Evolutionary conservation across 2,113 vertebrate species (phyloP), one percentile per base, ranked within the genome.

Genomic region (Psilopsiagon aurifrons): DNA sequence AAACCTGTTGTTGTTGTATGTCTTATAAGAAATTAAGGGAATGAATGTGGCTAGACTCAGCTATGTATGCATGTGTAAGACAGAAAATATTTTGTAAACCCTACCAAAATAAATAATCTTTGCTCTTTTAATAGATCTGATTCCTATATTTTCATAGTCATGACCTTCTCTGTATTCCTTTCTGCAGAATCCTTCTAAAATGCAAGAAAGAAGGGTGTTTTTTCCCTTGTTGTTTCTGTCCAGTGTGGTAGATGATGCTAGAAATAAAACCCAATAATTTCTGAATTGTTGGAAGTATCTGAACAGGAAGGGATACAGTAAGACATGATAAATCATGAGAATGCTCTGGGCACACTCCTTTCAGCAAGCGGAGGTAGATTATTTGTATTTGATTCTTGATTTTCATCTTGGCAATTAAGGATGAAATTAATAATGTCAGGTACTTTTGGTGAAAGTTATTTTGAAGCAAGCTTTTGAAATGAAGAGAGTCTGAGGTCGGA

Each of bases 31-130:
- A 64, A 55, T 55, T n/a, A 49, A 86, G n/a, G 11, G 28, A n/a
- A 12, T 62, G 31, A 73, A 25, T 17, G 25, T 19, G 14, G 25
- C 35, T 43, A 43, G 35, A 57, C 43, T 75, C 71, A 76, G 52
- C 33, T 51, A 55, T 7, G 9, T 27, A 11, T 39, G 17, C 41
- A 25, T 4, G 0, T 0, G 0, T 37, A 15, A 33, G n/a, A 31
- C 4, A 20, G 19, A 39, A 51, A 33, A 33, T 44, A 43, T 13
- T 68, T 80, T 88, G 18, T 43, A 80, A 83, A 51, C 16, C 3
- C 39, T 29, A 24, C 13, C 0, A 13, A 27, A 47, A 49, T 20
- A n/a, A 54, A 7, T 24, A 64, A 28, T 37, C 6, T 37, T 5
- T 49, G 90, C 2, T 80, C 33, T 84, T 73, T 60, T 54, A 20